Evolutionary conservation across 2,797 vertebrate species (phyloP).

Genomic region (Taeniopygia guttata): DNA sequence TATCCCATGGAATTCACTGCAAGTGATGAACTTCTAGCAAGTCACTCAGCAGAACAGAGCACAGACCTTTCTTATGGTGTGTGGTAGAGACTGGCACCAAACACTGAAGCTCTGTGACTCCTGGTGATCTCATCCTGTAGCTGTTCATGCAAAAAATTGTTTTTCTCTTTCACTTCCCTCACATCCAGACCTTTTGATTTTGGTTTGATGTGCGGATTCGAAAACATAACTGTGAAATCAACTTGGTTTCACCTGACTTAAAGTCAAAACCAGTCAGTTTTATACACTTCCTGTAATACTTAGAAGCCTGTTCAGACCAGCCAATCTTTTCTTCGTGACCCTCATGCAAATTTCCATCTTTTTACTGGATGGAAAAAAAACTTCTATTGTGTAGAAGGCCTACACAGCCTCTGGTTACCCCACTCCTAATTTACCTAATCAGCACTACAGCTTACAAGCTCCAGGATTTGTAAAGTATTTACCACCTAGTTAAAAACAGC

Average conservation of each 20-base stretch:
- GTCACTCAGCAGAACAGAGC: background rate
- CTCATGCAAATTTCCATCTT: background rate
- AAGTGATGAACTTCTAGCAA: background rate
- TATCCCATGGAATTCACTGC: background rate
- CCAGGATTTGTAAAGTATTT: conserved; percentile 29
- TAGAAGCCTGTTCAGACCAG: background rate
- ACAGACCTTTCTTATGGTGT: background rate
- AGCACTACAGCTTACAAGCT: background rate
- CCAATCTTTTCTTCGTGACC: background rate
- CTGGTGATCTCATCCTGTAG: conserved; percentile 29
- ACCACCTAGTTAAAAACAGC: background rate
- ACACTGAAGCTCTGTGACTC: background rate
- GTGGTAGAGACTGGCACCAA: background rate
- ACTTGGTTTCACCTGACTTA: conserved; percentile 55
- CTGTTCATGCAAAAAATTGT: conserved; percentile 69
- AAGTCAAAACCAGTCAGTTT: conserved; percentile 18
- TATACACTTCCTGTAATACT: background rate
- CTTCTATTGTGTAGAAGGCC: background rate
- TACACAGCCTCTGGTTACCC: background rate
- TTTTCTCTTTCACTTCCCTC: conserved; percentile 63
- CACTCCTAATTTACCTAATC: conserved; percentile 31
- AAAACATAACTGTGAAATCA: conserved; percentile 60
- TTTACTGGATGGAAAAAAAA: background rate
- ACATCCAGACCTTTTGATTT: conserved; percentile 62
- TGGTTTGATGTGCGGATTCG: conserved; percentile 41